Evolutionary conservation across 2,797 vertebrate genomes (phyloP).

Genomic region (Chloroceryle inda): DNA sequence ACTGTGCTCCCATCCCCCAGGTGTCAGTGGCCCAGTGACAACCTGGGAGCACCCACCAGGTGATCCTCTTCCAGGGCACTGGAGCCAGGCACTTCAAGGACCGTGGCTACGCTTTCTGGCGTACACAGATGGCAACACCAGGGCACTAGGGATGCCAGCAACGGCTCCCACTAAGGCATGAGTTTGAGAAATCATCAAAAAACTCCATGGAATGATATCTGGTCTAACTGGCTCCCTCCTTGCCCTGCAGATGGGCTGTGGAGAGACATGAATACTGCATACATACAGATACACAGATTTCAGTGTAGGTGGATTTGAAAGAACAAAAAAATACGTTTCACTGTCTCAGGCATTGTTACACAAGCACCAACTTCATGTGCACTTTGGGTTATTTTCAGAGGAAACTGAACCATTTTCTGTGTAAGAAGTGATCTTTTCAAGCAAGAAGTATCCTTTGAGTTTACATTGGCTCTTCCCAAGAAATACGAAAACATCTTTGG

Average conservation of each 20-base stretch:
- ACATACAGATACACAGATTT: not conserved
- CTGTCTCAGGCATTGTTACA: not conserved
- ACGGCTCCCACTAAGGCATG: not conserved
- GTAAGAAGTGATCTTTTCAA: not conserved
- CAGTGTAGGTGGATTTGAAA: not conserved
- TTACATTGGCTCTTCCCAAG: not conserved
- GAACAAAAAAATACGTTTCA: not conserved
- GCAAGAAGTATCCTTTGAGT: not conserved
- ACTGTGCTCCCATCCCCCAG: not conserved
- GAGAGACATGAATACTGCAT: accelerated
- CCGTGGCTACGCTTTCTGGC: not conserved
- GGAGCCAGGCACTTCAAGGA: too few species aligned
- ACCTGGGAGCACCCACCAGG: not conserved
- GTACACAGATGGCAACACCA: not conserved
- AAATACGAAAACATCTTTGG: not conserved
- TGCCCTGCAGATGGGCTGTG: not conserved
- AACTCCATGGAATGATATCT: accelerated
- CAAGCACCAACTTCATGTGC: not conserved
- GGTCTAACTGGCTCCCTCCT: not conserved
- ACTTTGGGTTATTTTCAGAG: not conserved
- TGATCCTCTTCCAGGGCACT: not conserved
- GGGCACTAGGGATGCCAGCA: not conserved
- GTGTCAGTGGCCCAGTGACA: not conserved
- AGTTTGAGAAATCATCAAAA: not conserved
- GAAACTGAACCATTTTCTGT: not conserved